Base-by-base conservation (phyloP, 2,113 vertebrate species). In the Dendropsophus ebraccatus region DNA sequence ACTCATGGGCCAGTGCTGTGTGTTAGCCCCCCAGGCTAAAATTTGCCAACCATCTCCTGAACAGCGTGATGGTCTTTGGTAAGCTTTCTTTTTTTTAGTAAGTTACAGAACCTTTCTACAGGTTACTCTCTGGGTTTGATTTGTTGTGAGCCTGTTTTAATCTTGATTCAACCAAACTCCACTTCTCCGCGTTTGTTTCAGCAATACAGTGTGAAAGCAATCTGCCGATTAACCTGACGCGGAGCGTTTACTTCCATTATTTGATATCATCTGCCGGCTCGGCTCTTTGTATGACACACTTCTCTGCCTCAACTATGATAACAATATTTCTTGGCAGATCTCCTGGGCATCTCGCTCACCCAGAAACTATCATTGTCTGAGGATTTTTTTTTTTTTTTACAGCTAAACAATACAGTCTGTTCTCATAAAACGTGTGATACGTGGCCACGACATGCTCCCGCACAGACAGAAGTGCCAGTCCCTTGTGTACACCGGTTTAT, bases 251-350 rank as follows among this genome's bases (percentile, higher is more conserved):
- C 81, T 82, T 52, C 28, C 50, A 84, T 84, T 84, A 84, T 84
- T 84, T 84, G 82, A 84, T 84, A 84, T 74, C 70, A 84, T 84
- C 82, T 84, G 23, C 52, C 54, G 62, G 62, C 65, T 35, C 25
- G 3, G 19, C 70, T 82, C 37, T 49, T 65, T 72, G 49, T 82
- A 47, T 70, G 23, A 60, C 32, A 62, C 82, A 84, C 87, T 90
- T 91, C 93, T 90, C 89, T 89, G 89, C 91, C 92, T 92, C 89
- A 88, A 92, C 88, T 92, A 90, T 91, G 88, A 92, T 93, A 94
- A 75, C 92, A 89, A 93, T 94, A 87, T 89, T 84, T 90, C 84
- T 88, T 93, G 92, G 90, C 93, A 94, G 92, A 87, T 90, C 92
- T 88, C 90, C 89, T 89, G 92, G 92, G 87, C 84, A 87, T 60